Conservation (phyloP, 2,888 invertebrate species). For the Dryobota labecula region DNA sequence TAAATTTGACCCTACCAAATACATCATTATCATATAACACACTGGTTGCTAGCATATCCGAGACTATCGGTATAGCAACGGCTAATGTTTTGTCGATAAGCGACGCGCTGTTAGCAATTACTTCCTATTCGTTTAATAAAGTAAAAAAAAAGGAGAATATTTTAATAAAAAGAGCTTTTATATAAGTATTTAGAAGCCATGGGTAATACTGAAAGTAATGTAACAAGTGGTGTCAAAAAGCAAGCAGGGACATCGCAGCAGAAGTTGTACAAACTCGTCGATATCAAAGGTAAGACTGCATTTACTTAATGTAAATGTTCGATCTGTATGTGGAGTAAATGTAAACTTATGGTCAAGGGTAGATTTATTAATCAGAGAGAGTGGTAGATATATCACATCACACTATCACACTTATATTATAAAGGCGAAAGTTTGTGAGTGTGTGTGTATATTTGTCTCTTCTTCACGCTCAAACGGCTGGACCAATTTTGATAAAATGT, state of each 20-base stretch:
- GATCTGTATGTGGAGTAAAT: not conserved
- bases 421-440: too few species aligned
- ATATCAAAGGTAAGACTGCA: constrained; percentile 94
- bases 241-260: constrained; percentile 97
- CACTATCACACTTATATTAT: too few species aligned
- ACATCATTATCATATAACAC: not conserved
- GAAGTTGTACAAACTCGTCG: constrained; percentile 96
- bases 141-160: not conserved
- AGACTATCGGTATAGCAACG: constrained; percentile 50
- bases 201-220: constrained; percentile 97
- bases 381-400: too few species aligned
- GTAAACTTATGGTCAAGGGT: too few species aligned
- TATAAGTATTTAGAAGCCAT: constrained; percentile 74
- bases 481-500: too few species aligned
- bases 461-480: too few species aligned
- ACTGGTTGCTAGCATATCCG: not conserved
- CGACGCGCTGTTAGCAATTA: not conserved
- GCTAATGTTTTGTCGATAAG: constrained; percentile 50
- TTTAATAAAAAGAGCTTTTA: not conserved
- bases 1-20: not conserved
- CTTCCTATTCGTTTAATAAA: constrained; percentile 1
- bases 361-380: too few species aligned
- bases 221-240: constrained; percentile 98
- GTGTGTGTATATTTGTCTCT: too few species aligned
- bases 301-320: not conserved